These are phyloP conservation scores for Amblyornis subalaris DNA, from an alignment of 2,113 vertebrate genomes.

Conservation along the genomic window DNA sequence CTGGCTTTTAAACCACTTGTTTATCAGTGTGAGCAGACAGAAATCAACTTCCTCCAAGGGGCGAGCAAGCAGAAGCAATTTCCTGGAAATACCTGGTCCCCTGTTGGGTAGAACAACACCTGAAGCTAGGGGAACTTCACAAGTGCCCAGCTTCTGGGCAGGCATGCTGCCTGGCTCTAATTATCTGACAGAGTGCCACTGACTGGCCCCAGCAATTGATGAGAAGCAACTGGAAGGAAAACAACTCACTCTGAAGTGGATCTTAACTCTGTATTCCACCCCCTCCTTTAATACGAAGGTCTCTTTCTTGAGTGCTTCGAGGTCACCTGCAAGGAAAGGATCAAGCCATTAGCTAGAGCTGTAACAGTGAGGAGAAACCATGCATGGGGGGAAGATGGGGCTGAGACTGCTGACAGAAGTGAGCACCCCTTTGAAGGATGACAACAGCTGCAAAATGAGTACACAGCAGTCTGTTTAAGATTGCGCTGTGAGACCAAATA, in stretches of 20 bases:
- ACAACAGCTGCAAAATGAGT: not conserved
- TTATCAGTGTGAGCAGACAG: not conserved
- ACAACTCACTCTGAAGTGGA: constrained; percentile 77
- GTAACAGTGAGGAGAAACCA: not conserved
- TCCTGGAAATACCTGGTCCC: not conserved
- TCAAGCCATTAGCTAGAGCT: not conserved
- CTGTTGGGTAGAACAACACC: not conserved
- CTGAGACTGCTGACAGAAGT: not conserved
- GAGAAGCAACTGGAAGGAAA: not conserved
- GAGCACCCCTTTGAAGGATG: not conserved
- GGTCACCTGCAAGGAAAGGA: constrained; percentile 64
- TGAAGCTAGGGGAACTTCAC: not conserved
- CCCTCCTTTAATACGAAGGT: constrained; percentile 77
- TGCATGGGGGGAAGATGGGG: rapidly evolving
- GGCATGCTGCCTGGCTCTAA: not conserved
- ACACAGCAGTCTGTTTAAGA: rapidly evolving
- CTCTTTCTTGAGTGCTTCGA: constrained; percentile 77
- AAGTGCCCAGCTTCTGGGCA: not conserved
- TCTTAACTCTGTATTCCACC: constrained; percentile 79
- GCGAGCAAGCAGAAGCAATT: not conserved
- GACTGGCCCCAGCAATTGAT: not conserved
- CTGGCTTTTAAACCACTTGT: not conserved
- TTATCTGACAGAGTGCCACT: not conserved
- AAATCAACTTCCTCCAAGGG: not conserved
- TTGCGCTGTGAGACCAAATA: not conserved